Evolutionary conservation across 2,888 invertebrate species (phyloP), one percentile per base, ranked within the genome.

Genomic region (Thymelicus acteon): DNA sequence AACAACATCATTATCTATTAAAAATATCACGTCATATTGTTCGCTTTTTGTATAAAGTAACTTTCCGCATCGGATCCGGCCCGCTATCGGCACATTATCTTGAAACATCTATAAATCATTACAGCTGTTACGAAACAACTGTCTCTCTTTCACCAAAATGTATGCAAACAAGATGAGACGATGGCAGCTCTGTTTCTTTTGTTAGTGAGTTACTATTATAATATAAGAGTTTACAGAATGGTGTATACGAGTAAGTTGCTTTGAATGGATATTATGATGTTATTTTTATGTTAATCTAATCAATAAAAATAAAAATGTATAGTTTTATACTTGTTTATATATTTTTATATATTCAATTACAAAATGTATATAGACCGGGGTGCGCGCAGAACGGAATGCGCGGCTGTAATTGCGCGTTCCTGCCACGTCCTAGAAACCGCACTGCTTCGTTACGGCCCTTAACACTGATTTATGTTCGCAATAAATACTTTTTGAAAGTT

Each of bases 401-500:
- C 57, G 54, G 44, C 15, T 72, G 79, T 86, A 88, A 90, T 86
- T 86, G 85, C 80, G 79, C 69, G 69, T 79, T 81, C 85, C 82
- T 83, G 82, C 82, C 80, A 79, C 87, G 91, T 88, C 91, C 93
- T 92, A 92, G 92, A 93, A 92, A 92, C 89, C 88, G 79, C 82
- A 80, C 82, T 71, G 86, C 87, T 88, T 90, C 92, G 87, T 90
- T 91, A 89, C 85, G 90, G 89, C 92, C 92, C 92, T 93, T 92
- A 92, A 87, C 80, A 88, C 87, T 92, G 93, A 93, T 93, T 92
- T 92, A 93, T 92, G 88, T 82, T 75, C 75, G 88, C 82, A 90
- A 92, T 93, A 93, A 93, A 92, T 92, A 91, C 90, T 92, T 92
- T 93, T 91, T 92, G 92, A 91, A 93, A 93, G 92, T 92, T 89